Percentiles rank a stretch among this genome's conserved stretches.
These are phyloP conservation scores for Arion vulgaris DNA, from an alignment of 1,140 invertebrate genomes.

Conservation along the genomic window DNA sequence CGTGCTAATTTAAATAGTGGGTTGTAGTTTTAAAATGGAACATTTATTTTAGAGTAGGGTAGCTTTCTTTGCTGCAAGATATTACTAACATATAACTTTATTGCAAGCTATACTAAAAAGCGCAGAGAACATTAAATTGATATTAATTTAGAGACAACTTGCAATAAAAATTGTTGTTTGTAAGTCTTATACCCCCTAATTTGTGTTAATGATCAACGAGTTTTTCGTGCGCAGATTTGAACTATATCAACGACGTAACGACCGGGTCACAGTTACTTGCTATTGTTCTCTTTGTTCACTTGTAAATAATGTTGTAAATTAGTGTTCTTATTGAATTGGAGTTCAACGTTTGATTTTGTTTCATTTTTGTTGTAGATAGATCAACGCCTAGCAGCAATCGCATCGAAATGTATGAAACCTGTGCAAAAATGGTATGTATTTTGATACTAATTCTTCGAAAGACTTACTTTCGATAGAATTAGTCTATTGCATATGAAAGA, in stretches of 20 bases:
- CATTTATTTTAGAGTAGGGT: no score
- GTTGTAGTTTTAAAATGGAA: background rate
- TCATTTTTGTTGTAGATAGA: slow-evolving; percentile 33
- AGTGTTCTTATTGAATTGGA: slow-evolving; percentile 32
- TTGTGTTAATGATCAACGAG: background rate
- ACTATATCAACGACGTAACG: background rate
- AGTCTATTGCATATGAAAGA: no score
- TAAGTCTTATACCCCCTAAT: background rate
- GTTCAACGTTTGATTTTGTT: slow-evolving; percentile 34
- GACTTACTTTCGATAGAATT: no score
- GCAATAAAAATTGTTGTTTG: background rate
- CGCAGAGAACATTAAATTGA: no score
- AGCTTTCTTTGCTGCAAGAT: no score
- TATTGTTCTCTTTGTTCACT: slow-evolving; percentile 30
- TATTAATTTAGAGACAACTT: background rate
- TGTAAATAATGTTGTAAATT: slow-evolving; percentile 41
- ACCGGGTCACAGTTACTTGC: background rate
- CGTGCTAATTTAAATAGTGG: slow-evolving; percentile 4
- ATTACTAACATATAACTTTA: no score
- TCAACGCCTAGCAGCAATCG: background rate
- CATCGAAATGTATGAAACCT: slow-evolving; percentile 35
- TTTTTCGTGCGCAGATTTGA: slow-evolving; percentile 20
- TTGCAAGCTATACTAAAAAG: no score
- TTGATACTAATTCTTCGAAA: no score
- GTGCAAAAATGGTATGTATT: slow-evolving; percentile 34